A percentile compares a stretch with the other conserved stretches of the same genome.
phyloP scores from a whole-genome alignment of 2,797 vertebrate genomes.

The Atherinosoma microstoma region DNA sequence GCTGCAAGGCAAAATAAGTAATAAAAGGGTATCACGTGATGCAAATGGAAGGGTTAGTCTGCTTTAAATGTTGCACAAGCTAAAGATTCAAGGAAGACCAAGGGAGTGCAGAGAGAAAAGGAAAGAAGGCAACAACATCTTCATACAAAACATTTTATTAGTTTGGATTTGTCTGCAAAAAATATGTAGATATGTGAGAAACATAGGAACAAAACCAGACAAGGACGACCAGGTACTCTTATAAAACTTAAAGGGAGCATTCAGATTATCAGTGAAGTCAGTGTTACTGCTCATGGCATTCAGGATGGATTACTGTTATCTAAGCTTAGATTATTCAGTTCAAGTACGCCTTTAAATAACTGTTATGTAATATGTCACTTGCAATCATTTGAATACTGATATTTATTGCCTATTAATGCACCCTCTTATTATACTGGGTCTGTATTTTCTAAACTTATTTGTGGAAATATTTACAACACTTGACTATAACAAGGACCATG shows the following conservation, averaged over 20 bases:
- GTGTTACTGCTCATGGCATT: conserved; percentile 89
- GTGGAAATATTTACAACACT: conserved; percentile 21
- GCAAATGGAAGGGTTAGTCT: conserved; percentile 55
- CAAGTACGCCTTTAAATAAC: conserved; percentile 20
- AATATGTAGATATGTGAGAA: conserved; percentile 58
- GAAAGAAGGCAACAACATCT: conserved; percentile 2
- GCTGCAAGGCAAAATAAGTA: conserved; percentile 35
- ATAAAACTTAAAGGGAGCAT: conserved; percentile 29
- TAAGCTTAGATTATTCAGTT: conserved; percentile 4
- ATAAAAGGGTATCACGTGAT: conserved; percentile 40
- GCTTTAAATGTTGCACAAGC: conserved; percentile 46
- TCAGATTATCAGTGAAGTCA: conserved; percentile 77
- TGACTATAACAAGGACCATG: conserved; percentile 8
- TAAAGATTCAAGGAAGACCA: conserved; percentile 27
- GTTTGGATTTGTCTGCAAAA: conserved; percentile 23
- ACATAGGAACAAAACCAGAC: conserved; percentile 58
- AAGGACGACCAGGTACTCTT: conserved; percentile 46
- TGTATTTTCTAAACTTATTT: conserved; percentile 6
- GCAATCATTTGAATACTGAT: conserved; percentile 23
- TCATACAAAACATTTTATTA: conserved; percentile 39
- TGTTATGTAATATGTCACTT: conserved; percentile 27
- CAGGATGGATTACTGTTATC: conserved; percentile 16
- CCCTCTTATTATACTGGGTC: conserved; percentile 7
- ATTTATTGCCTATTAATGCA: conserved; percentile 21
- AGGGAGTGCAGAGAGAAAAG: background rate